Conservation (phyloP, 37 sponge, comb jelly and placozoan genomes). For the Spongia lamella region DNA sequence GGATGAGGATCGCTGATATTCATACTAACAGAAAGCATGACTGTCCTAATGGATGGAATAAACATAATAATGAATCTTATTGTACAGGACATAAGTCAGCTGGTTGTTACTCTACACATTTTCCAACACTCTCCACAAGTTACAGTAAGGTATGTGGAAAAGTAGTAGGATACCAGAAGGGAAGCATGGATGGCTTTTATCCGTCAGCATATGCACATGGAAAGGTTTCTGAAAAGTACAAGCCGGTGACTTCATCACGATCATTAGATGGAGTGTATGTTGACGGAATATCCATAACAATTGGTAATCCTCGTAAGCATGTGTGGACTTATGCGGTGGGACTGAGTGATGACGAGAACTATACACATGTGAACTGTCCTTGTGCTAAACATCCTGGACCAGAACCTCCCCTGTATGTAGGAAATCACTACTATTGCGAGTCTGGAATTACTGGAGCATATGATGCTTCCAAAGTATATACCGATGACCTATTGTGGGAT, state of each 20-base stretch:
- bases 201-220: background rate
- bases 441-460: constrained; percentile 17
- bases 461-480: background rate
- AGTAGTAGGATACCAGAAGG: constrained; percentile 22
- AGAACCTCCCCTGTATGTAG: constrained; percentile 18
- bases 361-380: constrained; percentile 2
- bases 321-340: constrained; percentile 27
- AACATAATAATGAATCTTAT: no score
- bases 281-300: constrained; percentile 24
- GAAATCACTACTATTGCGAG: constrained; percentile 16
- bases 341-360: constrained; percentile 4
- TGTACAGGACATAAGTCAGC: background rate
- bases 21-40: background rate
- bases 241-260: background rate
- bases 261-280: constrained; percentile 4
- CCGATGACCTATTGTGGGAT: constrained; percentile 28
- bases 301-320: constrained; percentile 25
- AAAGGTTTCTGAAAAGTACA: background rate
- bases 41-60: constrained; percentile 2
- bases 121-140: background rate
- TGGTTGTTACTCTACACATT: background rate
- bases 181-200: constrained; percentile 9
- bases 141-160: constrained; percentile 36
- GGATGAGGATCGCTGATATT: constrained; percentile 20
- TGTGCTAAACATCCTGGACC: constrained; percentile 7